phyloP scores from a whole-genome alignment of 2,113 vertebrate species.

The Phrynosoma platyrhinos region DNA sequence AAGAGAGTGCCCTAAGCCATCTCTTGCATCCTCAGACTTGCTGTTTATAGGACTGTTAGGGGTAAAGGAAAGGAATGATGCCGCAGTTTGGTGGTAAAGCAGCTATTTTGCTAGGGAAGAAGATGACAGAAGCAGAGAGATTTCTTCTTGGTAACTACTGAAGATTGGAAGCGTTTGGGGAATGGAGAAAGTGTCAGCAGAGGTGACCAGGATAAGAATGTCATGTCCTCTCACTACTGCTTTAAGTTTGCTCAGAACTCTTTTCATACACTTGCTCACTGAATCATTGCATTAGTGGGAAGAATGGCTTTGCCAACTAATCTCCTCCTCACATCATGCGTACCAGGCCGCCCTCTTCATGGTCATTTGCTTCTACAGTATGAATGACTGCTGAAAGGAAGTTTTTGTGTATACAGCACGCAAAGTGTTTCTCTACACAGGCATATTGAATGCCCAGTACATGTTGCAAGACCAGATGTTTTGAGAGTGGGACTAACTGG shows the following conservation, averaged over 20 bases:
- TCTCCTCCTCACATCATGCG: not conserved
- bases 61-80: not conserved
- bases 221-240: not conserved
- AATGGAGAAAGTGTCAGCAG: not conserved
- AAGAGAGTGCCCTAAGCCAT: not conserved
- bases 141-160: not conserved
- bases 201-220: not conserved
- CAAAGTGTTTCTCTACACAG: not conserved
- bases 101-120: not conserved
- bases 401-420: not conserved
- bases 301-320: not conserved
- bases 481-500: not conserved
- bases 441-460: not conserved
- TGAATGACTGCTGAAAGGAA: not conserved
- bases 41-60: not conserved
- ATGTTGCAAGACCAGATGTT: not conserved
- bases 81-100: not conserved
- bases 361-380: not conserved
- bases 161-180: not conserved
- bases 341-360: not conserved
- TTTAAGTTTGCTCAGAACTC: not conserved
- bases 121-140: not conserved
- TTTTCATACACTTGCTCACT: not conserved
- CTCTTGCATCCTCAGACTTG: not conserved
- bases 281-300: not conserved